phyloP scores from a whole-genome alignment of 2,888 invertebrate species.

The Mimas tiliae region DNA sequence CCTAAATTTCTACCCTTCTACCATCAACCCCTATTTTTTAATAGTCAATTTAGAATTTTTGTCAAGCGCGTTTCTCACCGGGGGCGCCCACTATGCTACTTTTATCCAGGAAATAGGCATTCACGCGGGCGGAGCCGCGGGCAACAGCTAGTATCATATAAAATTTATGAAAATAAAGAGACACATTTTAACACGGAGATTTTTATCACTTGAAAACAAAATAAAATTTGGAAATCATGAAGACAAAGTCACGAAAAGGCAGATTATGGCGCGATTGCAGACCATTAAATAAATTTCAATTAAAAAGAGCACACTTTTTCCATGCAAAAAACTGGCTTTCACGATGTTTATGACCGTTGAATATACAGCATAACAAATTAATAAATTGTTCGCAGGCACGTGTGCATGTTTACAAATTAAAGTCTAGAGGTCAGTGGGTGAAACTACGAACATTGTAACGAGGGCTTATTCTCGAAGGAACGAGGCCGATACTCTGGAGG shows the following conservation, averaged over 20 bases:
- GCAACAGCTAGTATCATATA: too few relatives aligned
- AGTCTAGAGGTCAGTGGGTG: slow-evolving; percentile 24
- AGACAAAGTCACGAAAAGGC: background rate
- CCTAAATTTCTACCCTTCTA: too few relatives aligned
- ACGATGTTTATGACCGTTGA: background rate
- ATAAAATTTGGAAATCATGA: background rate
- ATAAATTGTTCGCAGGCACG: background rate
- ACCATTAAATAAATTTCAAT: background rate
- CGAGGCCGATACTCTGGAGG: background rate
- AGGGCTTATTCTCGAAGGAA: slow-evolving; percentile 11
- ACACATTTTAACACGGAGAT: too few relatives aligned
- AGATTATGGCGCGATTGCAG: background rate
- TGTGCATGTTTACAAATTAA: slow-evolving; percentile 26
- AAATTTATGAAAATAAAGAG: too few relatives aligned
- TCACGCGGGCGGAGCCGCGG: too few relatives aligned
- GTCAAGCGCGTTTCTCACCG: too few relatives aligned
- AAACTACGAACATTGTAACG: slow-evolving; percentile 12
- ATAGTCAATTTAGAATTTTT: too few relatives aligned
- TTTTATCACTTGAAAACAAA: too few relatives aligned
- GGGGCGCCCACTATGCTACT: too few relatives aligned
- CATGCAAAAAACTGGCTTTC: background rate
- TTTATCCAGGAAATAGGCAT: too few relatives aligned
- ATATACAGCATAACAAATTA: background rate
- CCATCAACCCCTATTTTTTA: too few relatives aligned
- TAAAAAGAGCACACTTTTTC: background rate